Base-by-base conservation (phyloP, 2,888 invertebrate genomes). In the Spisula solida region DNA sequence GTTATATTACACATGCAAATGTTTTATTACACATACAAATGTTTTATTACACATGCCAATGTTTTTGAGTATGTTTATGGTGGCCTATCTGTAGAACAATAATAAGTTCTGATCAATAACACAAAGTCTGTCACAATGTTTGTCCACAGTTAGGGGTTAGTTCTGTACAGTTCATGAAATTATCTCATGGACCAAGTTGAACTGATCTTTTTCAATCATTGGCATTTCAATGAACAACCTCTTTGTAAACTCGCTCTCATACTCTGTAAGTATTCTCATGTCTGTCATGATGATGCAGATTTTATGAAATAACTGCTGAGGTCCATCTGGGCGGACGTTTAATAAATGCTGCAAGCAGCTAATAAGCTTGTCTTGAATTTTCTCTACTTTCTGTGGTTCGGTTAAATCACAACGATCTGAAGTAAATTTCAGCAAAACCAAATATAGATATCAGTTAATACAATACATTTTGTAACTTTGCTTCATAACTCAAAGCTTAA, bases 391-490 rank as follows among this genome's bases (percentile, higher is more conserved):
- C 4, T 91, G 88, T 47, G 90, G 90, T n/a, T 93, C 88, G n/a
- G 88, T n/a, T n/a, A 94, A 79, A 12, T 91, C 88, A 89, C 93
- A 93, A 0, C 93, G 93, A 88, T 94, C 94, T 94, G 90, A 51
- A 92, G 87, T 48, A 55, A 60, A 51, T 25, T 5, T n/a, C n/a
- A 6, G 0, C 6, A 56, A n/a, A 56, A 56, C 41, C 2, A 41
- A 41, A 2, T 41, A 41, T 41, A 41, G 41, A 41, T n/a, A n/a
- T n/a, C 41, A 41, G 41, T 41, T 41, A 41, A 41, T 41, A 8
- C 41, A 41, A 41, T 41, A 41, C 2, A 41, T 41, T 41, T 41
- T 41, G 41, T 41, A 41, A 41, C 8, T 41, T 41, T 41, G 41
- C 41, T 41, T n/a, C n/a, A n/a, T n/a, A n/a, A n/a, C n/a, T n/a